Evolutionary conservation across 1,140 invertebrate genomes (phyloP), one percentile per base, ranked within the genome.

Genomic region (Ostrea denselamellosa): DNA sequence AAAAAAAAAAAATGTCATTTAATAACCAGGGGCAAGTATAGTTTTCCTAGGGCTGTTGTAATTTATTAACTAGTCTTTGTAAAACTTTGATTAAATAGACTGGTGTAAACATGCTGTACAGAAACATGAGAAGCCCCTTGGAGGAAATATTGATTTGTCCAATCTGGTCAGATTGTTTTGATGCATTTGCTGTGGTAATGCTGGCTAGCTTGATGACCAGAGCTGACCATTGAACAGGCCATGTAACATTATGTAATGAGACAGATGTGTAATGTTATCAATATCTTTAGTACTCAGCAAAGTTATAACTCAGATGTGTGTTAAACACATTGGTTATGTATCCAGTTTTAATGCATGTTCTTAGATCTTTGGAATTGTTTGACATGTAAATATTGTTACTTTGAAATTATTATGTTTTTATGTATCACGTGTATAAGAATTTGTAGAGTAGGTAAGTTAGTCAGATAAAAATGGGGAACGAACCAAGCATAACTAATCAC

Each of bases 101-200:
- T 77, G 68, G 25, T 77, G 25, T 77, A 77, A 34, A 28, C 9
- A 28, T 71, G 56, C 56, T 28, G 28, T 34, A 44, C 68, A 77
- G 14, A 22, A 28, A 22, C 28, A 77, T 10, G 14, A 34, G 1
- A 8, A 17, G 25, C 25, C 68, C 14, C 25, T 9, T 28, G 68
- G 28, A 25, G 28, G 25, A 34, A 28, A 25, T 68, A 77, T 77
- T 77, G 68, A 77, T 77, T 77, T 34, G 12, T 77, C 25, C 10
- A 77, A 77, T 22, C 68, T 77, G 68, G 68, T 77, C 68, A 77
- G 68, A 62, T 17, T 77, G 68, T 77, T 77, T 28, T 28, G 68
- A 77, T 77, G 68, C 28, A 25, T 77, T 77, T 77, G 28, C 68
- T 28, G 68, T 25, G 68, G 68, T 77, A 28, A 77, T 25, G 9